A percentile compares a stretch with the other conserved stretches of the same genome.
Evolutionary conservation across 1,140 invertebrate species (phyloP).

Genomic region (Lepidurus packardi): DNA sequence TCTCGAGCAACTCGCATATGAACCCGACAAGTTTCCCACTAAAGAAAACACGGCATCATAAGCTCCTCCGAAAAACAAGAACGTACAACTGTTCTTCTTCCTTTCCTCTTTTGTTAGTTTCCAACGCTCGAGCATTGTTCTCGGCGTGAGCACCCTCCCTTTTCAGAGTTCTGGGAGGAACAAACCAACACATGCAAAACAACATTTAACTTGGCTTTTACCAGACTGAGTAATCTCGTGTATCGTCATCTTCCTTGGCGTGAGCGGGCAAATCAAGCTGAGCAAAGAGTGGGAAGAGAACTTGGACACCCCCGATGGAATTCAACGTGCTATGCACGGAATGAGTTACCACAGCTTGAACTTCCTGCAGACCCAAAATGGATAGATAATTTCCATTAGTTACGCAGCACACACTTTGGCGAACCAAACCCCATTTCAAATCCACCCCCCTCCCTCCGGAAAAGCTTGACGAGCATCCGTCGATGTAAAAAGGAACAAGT

Average conservation of each 20-base stretch:
- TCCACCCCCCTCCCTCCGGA: too few relatives aligned
- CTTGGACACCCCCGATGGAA: constrained; percentile 97
- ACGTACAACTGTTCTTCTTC: constrained; percentile 15
- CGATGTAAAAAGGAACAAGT: neutral
- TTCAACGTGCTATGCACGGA: constrained; percentile 98
- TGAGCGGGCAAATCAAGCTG: constrained; percentile 86
- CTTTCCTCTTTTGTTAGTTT: constrained; percentile 8
- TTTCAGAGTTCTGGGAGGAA: neutral
- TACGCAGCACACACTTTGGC: too few relatives aligned
- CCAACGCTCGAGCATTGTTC: constrained; percentile 25
- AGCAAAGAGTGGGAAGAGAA: constrained; percentile 95
- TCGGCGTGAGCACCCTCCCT: neutral
- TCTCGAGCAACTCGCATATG: constrained; percentile 94
- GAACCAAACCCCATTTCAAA: too few relatives aligned
- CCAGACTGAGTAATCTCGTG: constrained; percentile 40
- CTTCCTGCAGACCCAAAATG: constrained; percentile 63
- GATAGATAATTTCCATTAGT: neutral
- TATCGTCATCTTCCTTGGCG: constrained; percentile 3
- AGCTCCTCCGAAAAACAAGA: constrained; percentile 19
- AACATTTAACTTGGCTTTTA: constrained; percentile 37
- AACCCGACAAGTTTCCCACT: constrained; percentile 95
- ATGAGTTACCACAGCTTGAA: constrained; percentile 97
- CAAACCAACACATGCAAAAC: neutral
- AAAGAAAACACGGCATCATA: constrained; percentile 42
- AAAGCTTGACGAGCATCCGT: neutral